These are phyloP conservation scores for Drosophila neoperkinsi DNA, from an alignment of 2,888 invertebrate genomes.

Conservation along the genomic window DNA sequence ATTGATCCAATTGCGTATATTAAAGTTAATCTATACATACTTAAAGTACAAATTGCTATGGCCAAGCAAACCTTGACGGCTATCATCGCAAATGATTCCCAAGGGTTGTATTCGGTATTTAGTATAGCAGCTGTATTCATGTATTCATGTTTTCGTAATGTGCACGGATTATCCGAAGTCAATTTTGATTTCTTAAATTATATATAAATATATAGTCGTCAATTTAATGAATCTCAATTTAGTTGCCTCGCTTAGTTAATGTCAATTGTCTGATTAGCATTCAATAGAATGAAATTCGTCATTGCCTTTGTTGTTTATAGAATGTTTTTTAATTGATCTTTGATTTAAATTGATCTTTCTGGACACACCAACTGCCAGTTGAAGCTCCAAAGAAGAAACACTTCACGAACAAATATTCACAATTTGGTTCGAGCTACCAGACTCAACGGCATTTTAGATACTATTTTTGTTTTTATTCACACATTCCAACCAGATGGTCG, in stretches of 20 bases:
- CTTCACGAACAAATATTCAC: no score
- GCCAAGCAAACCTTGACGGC: not conserved
- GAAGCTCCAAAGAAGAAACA: not conserved
- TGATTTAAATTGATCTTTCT: not conserved
- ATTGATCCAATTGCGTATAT: not conserved
- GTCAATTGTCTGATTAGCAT: not conserved
- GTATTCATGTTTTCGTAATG: not conserved
- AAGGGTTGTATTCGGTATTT: not conserved
- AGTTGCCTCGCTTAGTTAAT: not conserved
- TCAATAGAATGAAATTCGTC: not conserved
- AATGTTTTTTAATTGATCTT: not conserved
- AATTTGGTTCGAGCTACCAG: no score
- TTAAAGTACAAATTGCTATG: not conserved
- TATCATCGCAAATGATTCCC: not conserved
- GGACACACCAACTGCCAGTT: not conserved
- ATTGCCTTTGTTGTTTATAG: not conserved
- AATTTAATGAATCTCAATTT: not conserved
- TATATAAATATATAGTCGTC: not conserved
- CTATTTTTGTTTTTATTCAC: not conserved
- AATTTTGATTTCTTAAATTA: not conserved
- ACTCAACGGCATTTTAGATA: not conserved
- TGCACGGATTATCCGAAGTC: not conserved
- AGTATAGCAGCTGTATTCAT: not conserved
- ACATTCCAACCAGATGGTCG: not conserved
- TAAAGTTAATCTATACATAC: not conserved